These are phyloP conservation scores for Ptychobarbus kaznakovi DNA, from an alignment of 2,797 vertebrate species.

Conservation along the genomic window DNA sequence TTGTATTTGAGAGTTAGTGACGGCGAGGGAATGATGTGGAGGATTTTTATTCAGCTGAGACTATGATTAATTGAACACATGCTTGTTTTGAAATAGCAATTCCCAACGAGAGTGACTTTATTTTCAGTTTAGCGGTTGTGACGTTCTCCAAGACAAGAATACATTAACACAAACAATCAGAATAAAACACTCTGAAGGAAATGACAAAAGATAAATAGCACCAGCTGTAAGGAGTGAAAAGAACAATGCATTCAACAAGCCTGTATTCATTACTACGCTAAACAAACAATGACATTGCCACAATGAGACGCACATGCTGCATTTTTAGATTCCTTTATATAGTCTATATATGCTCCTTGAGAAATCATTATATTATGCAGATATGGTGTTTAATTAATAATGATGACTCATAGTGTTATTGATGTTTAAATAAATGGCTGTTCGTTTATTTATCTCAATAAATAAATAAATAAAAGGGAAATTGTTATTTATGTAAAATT, in stretches of 20 bases:
- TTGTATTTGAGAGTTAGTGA: constrained; percentile 24
- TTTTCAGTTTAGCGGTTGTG: constrained; percentile 45
- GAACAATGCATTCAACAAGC: constrained; percentile 13
- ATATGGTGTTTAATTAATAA: background rate
- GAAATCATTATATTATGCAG: background rate
- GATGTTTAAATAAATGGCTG: too few species aligned
- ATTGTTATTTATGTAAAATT: too few species aligned
- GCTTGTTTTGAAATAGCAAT: constrained; percentile 57
- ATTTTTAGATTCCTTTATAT: background rate
- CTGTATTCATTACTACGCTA: constrained; percentile 9
- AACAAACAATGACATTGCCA: background rate
- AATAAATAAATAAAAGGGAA: too few species aligned
- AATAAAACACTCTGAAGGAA: constrained; percentile 28
- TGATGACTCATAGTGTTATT: background rate
- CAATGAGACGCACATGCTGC: background rate
- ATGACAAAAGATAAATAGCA: constrained; percentile 42
- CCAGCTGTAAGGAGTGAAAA: constrained; percentile 11
- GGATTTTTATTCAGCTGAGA: constrained; percentile 49
- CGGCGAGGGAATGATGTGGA: constrained; percentile 29
- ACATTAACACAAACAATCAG: constrained; percentile 45
- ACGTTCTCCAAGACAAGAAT: constrained; percentile 43
- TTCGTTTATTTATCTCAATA: too few species aligned
- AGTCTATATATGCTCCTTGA: background rate
- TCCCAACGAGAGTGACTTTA: constrained; percentile 46
- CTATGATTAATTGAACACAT: constrained; percentile 62